Base-by-base conservation (phyloP, 1,140 invertebrate genomes). In the Drosophila oshimai region DNA sequence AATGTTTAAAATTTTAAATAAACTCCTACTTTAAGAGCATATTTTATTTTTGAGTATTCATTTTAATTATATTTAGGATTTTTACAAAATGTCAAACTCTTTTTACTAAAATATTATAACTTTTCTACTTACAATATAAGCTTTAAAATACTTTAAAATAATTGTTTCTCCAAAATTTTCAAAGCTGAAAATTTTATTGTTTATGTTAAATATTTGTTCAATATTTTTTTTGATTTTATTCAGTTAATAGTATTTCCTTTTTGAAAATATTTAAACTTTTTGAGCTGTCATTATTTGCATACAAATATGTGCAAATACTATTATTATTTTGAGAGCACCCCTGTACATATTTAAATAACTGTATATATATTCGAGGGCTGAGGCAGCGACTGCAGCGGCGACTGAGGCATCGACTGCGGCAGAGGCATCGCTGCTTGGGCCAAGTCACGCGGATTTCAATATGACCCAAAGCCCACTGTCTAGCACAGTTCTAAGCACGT, bases 371-470 rank as follows among this genome's bases (percentile, higher is more conserved):
- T 15, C 9, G 41, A 31, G 69, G 26, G 18, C 70, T 22, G 36
- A 15, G 18, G 29, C 79, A 20, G 29, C 68, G 37, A 28, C 57
- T 2, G 18, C 41, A 37, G 29, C 71, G 9, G n/a, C n/a, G n/a
- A n/a, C n/a, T n/a, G 20, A 10, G 34, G 39, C 28, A 17, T 41
- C 49, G 44, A n/a, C n/a, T 2, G 18, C 41, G 41, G 29, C 71
- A 7, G 20, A 10, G 34, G 39, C 28, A 17, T 41, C 49, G 44
- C 50, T 67, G 65, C 50, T 12, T 44, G 71, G 57, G 53, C 74
- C 79, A 90, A 88, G 89, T 90, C 89, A 90, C 89, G 89, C 87
- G 89, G 89, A 87, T 90, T 86, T 75, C 81, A 80, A 57, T 90
- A 89, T 90, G 89, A 90, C 89, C 89, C 74, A 90, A 87, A 90